These are phyloP conservation scores for Cyprinus carpio DNA, from an alignment of 2,113 vertebrate species.

Conservation along the genomic window DNA sequence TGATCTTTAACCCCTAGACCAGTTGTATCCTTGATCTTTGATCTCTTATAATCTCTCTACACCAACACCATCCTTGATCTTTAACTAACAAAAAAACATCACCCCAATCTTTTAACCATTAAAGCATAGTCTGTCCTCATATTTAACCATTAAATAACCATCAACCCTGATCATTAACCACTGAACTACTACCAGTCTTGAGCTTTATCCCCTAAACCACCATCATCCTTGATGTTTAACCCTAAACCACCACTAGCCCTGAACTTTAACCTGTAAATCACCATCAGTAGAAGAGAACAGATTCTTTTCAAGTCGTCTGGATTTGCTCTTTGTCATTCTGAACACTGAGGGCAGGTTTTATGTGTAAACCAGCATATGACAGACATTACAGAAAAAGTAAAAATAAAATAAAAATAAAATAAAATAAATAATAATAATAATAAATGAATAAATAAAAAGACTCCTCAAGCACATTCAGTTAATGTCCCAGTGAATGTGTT, in stretches of 20 bases:
- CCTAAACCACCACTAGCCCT: background rate
- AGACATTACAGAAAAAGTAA: background rate
- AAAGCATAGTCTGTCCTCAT: background rate
- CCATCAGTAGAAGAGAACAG: background rate
- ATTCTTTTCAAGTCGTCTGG: background rate
- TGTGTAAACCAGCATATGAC: background rate
- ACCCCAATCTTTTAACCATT: background rate
- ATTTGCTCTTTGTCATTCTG: background rate
- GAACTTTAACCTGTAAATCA: background rate
- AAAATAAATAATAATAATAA: too few relatives aligned
- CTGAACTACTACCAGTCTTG: background rate
- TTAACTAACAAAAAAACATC: too few relatives aligned
- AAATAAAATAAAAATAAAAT: too few relatives aligned
- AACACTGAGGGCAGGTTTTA: background rate
- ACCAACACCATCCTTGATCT: too few relatives aligned
- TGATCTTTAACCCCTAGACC: too few relatives aligned
- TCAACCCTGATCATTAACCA: background rate
- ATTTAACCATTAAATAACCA: background rate
- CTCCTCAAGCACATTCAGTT: background rate
- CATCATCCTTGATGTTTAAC: background rate
- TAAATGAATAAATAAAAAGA: too few relatives aligned
- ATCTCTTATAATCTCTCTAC: too few relatives aligned
- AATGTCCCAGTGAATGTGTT: background rate
- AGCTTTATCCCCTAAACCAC: background rate
- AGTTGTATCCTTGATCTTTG: background rate